Evolutionary conservation across 2,113 vertebrate species (phyloP), one percentile per base, ranked within the genome.

Genomic region (Phycodurus eques): DNA sequence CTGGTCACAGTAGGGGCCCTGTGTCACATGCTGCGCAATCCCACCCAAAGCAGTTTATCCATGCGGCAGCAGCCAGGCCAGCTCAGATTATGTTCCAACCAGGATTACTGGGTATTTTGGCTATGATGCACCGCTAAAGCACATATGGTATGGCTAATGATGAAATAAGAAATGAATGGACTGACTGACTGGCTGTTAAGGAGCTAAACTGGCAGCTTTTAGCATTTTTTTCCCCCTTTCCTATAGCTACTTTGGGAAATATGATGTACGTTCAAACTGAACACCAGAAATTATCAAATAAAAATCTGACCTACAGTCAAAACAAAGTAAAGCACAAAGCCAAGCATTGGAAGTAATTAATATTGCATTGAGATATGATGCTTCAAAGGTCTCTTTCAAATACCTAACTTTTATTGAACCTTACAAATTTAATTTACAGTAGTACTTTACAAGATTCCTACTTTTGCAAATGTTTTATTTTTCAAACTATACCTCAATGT

Each of bases 131-230:
- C 83, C 42, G 67, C 43, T 73, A 80, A 78, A 85, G 68, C 78
- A 83, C 88, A 87, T 82, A 87, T 80, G 82, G 81, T 83, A 87
- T 51, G 77, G 83, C 87, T 91, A 91, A 91, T 88, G 72, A 87
- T 79, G 78, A 81, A 80, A 77, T 75, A 86, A 83, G 43, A 51
- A 44, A 61, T 44, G 56, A 78, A 72, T 75, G 60, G 67, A 79
- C 35, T 39, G 35, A 27, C 73, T 53, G 80, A 54, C 72, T 65
- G 69, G 66, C 81, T 70, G 82, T 53, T 76, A 66, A 88, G 83
- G 77, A 56, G 66, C 68, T 80, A n/a, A 79, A 82, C 53, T 61
- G 69, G 73, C 80, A 64, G 35, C 12, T 27, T 47, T 17, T 44
- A 65, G n/a, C n/a, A 5, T 64, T 43, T 20, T 42, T 19, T 31